Conservation (phyloP, 2,113 vertebrate species). For the Gavia stellata region DNA sequence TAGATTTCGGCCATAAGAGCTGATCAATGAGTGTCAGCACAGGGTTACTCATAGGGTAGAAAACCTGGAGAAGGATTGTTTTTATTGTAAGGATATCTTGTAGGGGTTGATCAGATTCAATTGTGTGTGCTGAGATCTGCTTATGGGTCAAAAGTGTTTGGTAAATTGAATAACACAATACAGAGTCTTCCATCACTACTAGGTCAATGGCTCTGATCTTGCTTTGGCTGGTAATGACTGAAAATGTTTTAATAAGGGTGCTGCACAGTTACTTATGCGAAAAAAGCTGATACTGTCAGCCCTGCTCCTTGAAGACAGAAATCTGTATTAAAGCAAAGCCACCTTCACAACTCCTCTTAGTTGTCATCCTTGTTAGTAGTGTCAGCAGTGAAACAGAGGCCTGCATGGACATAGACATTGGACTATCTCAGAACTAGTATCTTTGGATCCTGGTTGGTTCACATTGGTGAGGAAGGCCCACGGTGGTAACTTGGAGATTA, state of each 20-base stretch:
- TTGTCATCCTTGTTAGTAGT: neutral
- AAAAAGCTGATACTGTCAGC: neutral
- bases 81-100: neutral
- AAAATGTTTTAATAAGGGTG: neutral
- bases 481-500: neutral
- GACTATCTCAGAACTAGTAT: neutral
- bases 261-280: neutral
- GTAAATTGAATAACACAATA: neutral
- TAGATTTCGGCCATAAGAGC: neutral
- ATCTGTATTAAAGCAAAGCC: neutral
- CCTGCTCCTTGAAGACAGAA: neutral
- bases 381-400: neutral
- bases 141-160: neutral
- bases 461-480: fast-evolving
- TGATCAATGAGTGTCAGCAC: neutral
- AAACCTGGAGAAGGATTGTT: neutral
- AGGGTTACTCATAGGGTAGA: neutral
- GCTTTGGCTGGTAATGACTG: neutral
- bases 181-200: neutral
- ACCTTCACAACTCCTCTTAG: neutral
- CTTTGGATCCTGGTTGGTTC: neutral
- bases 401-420: fast-evolving
- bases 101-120: neutral
- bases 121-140: neutral
- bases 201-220: neutral